Percentiles rank a stretch among this genome's conserved stretches.
phyloP scores from a whole-genome alignment of 64 coral and sea anemone species.

The Porites australiensis region DNA sequence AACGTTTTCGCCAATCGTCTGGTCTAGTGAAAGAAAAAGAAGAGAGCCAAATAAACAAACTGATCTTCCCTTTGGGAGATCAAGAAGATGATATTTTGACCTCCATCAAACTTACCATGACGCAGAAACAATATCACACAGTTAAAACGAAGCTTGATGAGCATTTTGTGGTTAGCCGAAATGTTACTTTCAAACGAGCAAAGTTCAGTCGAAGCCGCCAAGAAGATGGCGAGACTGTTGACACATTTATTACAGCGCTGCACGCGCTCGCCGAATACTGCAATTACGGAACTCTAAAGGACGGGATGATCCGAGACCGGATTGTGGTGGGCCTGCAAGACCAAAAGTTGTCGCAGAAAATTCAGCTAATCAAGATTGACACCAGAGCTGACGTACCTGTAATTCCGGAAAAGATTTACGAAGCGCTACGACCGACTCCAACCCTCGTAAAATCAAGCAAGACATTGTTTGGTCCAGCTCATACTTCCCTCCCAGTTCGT shows the following conservation, averaged over 20 bases:
- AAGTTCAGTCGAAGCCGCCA: conserved; percentile 65
- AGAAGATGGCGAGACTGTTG: conserved; percentile 49
- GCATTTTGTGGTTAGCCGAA: conserved; percentile 56
- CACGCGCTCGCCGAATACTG: conserved; percentile 58
- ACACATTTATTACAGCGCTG: conserved; percentile 45
- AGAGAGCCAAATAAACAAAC: conserved; percentile 63
- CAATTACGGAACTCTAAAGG: conserved; percentile 48
- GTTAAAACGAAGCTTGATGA: conserved; percentile 52
- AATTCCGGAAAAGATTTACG: not conserved
- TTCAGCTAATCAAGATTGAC: conserved; percentile 46
- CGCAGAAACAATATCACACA: conserved; percentile 27
- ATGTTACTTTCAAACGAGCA: conserved; percentile 52
- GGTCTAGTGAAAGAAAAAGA: conserved; percentile 17
- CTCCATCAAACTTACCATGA: conserved; percentile 30
- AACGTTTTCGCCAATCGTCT: conserved; percentile 49
- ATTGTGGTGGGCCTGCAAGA: conserved; percentile 63
- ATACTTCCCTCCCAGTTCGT: not conserved
- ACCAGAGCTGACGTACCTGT: conserved; percentile 10
- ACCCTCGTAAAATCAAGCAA: not conserved
- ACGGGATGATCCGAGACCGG: conserved; percentile 70
- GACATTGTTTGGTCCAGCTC: not conserved
- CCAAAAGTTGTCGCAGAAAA: conserved; percentile 57
- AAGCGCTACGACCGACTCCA: not conserved
- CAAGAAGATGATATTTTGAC: conserved; percentile 63
- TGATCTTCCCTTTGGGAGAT: conserved; percentile 63